A percentile compares a stretch with the other conserved stretches of the same genome.
Conservation (phyloP, 2,113 vertebrate genomes). For the Callionymus lyra region DNA sequence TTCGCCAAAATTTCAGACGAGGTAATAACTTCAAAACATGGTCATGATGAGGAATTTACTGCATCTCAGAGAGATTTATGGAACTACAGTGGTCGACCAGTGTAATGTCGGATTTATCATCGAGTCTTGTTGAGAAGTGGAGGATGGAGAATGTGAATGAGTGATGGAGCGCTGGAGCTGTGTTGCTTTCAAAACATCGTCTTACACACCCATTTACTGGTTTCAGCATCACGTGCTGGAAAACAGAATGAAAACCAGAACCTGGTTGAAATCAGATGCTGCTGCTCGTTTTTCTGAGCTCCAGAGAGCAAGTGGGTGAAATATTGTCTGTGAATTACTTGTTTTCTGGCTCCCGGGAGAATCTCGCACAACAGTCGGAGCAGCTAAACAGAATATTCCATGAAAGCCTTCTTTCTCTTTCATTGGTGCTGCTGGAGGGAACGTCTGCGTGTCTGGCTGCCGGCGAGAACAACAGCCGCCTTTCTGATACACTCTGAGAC, state of each 20-base stretch:
- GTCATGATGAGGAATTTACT: no score
- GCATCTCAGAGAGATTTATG: no score
- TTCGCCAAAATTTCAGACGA: no score
- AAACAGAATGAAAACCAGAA: slow-evolving; percentile 18
- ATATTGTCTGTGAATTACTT: slow-evolving; percentile 57
- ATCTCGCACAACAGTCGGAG: slow-evolving; percentile 47
- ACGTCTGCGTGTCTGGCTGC: slow-evolving; percentile 46
- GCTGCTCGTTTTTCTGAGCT: slow-evolving; percentile 37
- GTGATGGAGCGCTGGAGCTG: no score
- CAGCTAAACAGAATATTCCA: slow-evolving; percentile 57
- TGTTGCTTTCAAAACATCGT: neutral
- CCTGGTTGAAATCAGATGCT: slow-evolving; percentile 41
- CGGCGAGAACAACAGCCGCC: slow-evolving; percentile 52
- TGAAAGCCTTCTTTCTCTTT: slow-evolving; percentile 59
- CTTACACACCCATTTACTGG: slow-evolving; percentile 7
- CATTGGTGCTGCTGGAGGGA: slow-evolving; percentile 35
- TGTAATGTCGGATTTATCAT: no score
- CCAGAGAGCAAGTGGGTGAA: slow-evolving; percentile 39
- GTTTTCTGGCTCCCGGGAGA: slow-evolving; percentile 50
- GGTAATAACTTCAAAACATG: no score
- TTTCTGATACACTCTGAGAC: slow-evolving; percentile 48
- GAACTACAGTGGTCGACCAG: no score
- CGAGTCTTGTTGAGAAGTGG: no score
- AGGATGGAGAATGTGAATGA: no score
- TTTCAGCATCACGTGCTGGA: slow-evolving; percentile 19